Evolutionary conservation across 2,888 invertebrate species (phyloP).

Genomic region (Nomada goodeniana): DNA sequence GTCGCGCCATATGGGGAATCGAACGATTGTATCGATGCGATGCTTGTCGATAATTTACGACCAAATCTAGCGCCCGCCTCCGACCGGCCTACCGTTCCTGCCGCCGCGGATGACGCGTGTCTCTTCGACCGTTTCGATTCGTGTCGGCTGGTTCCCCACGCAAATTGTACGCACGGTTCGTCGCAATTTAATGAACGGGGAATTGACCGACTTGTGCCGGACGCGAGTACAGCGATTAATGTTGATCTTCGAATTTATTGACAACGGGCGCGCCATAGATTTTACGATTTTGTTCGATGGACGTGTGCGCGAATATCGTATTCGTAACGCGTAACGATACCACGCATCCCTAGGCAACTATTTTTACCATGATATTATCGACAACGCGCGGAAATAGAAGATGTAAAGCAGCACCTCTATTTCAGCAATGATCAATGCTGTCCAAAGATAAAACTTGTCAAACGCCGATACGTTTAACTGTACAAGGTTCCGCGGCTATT

Average conservation of each 20-base stretch:
- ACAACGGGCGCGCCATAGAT: too few species aligned
- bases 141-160: background rate
- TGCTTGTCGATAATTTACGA: conserved; percentile 59
- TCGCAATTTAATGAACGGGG: background rate
- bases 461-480: conserved; percentile 30
- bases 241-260: too few species aligned
- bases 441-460: conserved; percentile 15
- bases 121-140: background rate
- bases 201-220: too few species aligned
- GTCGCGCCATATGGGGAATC: conserved; percentile 60
- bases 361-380: conserved; percentile 15
- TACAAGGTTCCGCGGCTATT: conserved; percentile 19
- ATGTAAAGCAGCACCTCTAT: conserved; percentile 14
- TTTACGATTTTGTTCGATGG: too few species aligned
- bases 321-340: too few species aligned
- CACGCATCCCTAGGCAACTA: background rate
- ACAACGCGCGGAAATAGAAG: conserved; percentile 21
- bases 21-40: conserved; percentile 57
- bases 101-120: conserved; percentile 24
- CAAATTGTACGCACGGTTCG: background rate
- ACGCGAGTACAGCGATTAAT: too few species aligned
- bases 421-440: conserved; percentile 33
- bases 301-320: too few species aligned
- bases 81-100: background rate
- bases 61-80: conserved; percentile 26